A percentile compares a stretch with the other conserved stretches of the same genome.
Evolutionary conservation across 92 coral and sea anemone genomes (phyloP).

Genomic region (Epizoanthus fatuus): DNA sequence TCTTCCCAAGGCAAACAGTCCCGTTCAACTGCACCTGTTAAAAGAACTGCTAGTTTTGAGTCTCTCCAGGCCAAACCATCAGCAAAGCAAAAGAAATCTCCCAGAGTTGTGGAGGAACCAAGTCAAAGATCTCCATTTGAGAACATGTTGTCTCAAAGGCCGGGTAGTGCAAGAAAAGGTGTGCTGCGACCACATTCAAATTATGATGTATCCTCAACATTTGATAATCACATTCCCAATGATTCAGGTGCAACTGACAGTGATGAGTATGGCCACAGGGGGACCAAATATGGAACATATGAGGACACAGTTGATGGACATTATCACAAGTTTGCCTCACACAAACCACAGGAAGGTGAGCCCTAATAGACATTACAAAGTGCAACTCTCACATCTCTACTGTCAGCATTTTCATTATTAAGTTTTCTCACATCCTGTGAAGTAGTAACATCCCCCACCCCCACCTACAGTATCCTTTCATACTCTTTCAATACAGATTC

Average conservation of each 20-base stretch:
- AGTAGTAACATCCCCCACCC: no score
- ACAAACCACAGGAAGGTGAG: conserved; percentile 12
- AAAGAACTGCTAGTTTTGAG: conserved; percentile 26
- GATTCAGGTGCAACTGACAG: conserved; percentile 31
- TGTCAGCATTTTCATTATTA: no score
- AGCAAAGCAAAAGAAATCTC: background rate
- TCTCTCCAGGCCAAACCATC: conserved; percentile 4
- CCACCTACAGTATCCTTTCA: no score
- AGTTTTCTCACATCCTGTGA: no score
- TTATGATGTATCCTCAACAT: conserved; percentile 58
- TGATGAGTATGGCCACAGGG: conserved; percentile 25
- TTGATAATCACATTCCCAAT: conserved; percentile 77
- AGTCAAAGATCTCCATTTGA: background rate
- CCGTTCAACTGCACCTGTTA: background rate
- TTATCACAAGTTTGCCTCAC: background rate
- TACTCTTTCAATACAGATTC: no score
- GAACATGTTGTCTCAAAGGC: conserved; percentile 61
- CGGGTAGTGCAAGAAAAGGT: conserved; percentile 59
- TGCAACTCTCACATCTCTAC: no score
- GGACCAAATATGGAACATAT: background rate
- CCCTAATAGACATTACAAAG: no score
- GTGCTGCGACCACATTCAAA: conserved; percentile 35
- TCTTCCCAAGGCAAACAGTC: background rate
- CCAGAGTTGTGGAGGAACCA: conserved; percentile 12
- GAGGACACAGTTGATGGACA: background rate